Base-by-base conservation (phyloP, 2,113 vertebrate genomes). In the Passer domesticus region DNA sequence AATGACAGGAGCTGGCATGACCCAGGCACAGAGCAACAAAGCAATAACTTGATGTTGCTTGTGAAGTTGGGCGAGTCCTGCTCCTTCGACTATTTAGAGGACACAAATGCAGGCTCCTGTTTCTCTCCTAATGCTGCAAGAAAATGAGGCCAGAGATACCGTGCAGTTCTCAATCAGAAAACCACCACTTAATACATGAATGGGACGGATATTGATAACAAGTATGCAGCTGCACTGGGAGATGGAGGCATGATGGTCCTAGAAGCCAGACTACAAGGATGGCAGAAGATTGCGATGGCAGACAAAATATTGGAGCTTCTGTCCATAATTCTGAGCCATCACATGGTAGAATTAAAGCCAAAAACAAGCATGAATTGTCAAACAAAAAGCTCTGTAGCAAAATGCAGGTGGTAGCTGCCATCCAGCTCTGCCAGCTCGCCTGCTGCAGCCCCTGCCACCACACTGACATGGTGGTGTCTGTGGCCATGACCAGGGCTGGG, bases 11-110 rank as follows among this genome's bases (percentile, higher is more conserved):
- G 83, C 37, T 82, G 59, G 41, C 63, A 52, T 41, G 75, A 96
- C 56, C 59, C 49, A 87, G 16, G 33, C 43, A 82, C 46, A 13
- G 43, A 77, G 60, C 39, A 84, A 56, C 53, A 56, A 56, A 74
- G 86, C 93, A 96, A 73, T 46, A 92, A 73, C 41, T 74, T 91
- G 79, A 91, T 85, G 25, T 37, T 70, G 49, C 66, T 76, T 83
- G 59, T 35, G 46, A 58, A 87, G 47, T 81, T 52, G 72, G 2
- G 22, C 2, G 4, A 11, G 18, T 39, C 4, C 8, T 3, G 22
- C 70, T 62, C 27, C 49, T 67, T 35, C 2, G 0, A 20, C 55
- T 90, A 35, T 87, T 89, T 58, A 67, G 37, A 83, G 76, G 75
- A 94, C n/a, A 81, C 5, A 70, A 89, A 41, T 28, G 39, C 28